Percentiles rank a stretch among this genome's conserved stretches.
Conservation (phyloP, 2,888 invertebrate species). For the Drosophila incognita region DNA sequence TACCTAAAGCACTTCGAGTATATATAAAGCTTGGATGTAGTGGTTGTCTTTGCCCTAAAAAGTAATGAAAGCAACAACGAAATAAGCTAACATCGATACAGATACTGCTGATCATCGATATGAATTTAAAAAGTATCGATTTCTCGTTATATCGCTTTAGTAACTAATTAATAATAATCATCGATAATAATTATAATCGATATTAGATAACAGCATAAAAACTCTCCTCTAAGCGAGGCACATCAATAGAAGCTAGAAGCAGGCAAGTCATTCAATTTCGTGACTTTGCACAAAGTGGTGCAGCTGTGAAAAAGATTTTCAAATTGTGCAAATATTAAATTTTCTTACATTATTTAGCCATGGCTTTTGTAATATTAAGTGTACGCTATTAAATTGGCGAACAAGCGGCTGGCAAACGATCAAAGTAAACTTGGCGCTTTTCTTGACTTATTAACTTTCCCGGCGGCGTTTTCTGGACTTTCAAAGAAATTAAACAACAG, state of each 20-base stretch:
- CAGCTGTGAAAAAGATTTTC: not conserved
- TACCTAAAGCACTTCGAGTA: too few species aligned
- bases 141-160: not conserved
- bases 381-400: constrained; percentile 4
- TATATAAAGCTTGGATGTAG: too few species aligned
- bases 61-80: not conserved
- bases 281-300: constrained; percentile 3
- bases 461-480: constrained; percentile 46
- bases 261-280: not conserved
- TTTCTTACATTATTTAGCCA: not conserved
- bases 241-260: not conserved
- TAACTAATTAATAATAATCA: too few species aligned
- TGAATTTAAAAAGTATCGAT: not conserved
- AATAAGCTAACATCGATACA: not conserved
- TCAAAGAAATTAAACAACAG: constrained; percentile 64
- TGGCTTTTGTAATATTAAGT: constrained; percentile 18
- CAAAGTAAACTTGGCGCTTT: constrained; percentile 47
- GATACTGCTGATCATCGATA: not conserved
- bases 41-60: not conserved
- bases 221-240: not conserved
- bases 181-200: not conserved
- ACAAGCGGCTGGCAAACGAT: constrained; percentile 35
- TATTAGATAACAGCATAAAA: not conserved
- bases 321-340: not conserved
- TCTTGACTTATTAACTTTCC: constrained; percentile 68